Percentiles rank a stretch among this genome's conserved stretches.
Conservation (phyloP, 1,140 invertebrate species). For the Colletes latitarsis region DNA sequence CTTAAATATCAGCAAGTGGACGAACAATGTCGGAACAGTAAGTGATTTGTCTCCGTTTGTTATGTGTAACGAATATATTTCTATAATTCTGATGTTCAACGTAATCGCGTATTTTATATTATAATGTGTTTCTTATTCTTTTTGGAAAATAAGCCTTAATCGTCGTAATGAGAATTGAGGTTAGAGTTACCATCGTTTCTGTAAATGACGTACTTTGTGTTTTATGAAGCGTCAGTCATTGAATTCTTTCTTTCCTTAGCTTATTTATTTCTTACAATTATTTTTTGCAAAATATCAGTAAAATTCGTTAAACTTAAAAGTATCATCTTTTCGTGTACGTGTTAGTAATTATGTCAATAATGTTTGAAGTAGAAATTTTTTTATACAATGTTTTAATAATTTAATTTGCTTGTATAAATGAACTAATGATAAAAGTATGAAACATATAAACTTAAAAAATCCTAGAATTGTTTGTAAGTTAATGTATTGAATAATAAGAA, state of each 20-base stretch:
- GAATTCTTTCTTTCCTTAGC: not conserved
- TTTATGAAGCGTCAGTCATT: constrained; percentile 20
- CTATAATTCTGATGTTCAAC: not conserved
- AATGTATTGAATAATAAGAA: not conserved
- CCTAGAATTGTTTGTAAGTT: not conserved
- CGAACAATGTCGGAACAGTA: constrained; percentile 60
- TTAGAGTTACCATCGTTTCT: constrained; percentile 57
- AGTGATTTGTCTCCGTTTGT: constrained; percentile 15
- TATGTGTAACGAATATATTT: not conserved
- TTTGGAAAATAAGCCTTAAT: not conserved
- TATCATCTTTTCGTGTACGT: not conserved
- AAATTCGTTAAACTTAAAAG: not conserved
- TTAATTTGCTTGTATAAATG: not conserved
- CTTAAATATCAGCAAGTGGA: not conserved
- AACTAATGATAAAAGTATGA: not conserved
- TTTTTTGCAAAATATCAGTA: not conserved
- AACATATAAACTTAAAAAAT: not conserved
- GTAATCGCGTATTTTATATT: constrained; percentile 1
- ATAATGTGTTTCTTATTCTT: not conserved
- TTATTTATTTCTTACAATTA: not conserved
- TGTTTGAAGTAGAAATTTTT: not conserved
- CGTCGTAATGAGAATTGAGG: constrained; percentile 40
- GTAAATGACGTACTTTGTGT: constrained; percentile 61
- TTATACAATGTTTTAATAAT: not conserved
- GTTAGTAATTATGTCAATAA: not conserved